Conservation (phyloP, 2,888 invertebrate species). For the Macrophya alboannulata region DNA sequence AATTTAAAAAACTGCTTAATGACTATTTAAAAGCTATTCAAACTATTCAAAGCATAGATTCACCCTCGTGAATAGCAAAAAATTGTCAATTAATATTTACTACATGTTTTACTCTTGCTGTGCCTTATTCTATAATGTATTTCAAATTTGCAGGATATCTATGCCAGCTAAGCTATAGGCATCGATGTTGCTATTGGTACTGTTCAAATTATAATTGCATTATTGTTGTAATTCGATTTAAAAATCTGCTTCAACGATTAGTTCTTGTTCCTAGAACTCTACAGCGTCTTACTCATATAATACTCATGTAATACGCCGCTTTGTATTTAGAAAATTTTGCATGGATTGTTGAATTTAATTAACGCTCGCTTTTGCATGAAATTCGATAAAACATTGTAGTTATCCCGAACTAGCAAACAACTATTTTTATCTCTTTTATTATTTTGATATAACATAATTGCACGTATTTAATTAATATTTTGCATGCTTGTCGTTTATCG, state of each 20-base stretch:
- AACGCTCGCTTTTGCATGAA: background rate
- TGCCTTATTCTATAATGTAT: background rate
- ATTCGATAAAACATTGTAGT: background rate
- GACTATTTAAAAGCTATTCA: background rate
- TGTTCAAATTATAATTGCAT: background rate
- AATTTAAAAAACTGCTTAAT: background rate
- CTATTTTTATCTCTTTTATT: background rate
- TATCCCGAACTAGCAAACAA: background rate
- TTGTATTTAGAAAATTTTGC: background rate
- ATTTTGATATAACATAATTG: background rate
- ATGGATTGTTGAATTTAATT: background rate
- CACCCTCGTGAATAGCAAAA: background rate
- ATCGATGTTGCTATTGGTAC: slow-evolving; percentile 3
- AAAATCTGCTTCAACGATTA: background rate
- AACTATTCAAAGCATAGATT: background rate
- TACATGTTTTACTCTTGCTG: background rate
- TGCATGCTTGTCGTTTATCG: background rate
- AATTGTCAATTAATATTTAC: background rate
- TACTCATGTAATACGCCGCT: too few species aligned
- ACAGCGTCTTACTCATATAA: background rate
- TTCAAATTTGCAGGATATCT: slow-evolving; percentile 10
- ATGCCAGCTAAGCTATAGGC: background rate
- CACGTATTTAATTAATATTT: background rate
- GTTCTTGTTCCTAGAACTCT: too few species aligned
- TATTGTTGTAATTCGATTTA: background rate